A percentile compares a stretch with the other conserved stretches of the same genome.
phyloP scores from a whole-genome alignment of 2,113 vertebrate species.

The Bos javanicus region DNA sequence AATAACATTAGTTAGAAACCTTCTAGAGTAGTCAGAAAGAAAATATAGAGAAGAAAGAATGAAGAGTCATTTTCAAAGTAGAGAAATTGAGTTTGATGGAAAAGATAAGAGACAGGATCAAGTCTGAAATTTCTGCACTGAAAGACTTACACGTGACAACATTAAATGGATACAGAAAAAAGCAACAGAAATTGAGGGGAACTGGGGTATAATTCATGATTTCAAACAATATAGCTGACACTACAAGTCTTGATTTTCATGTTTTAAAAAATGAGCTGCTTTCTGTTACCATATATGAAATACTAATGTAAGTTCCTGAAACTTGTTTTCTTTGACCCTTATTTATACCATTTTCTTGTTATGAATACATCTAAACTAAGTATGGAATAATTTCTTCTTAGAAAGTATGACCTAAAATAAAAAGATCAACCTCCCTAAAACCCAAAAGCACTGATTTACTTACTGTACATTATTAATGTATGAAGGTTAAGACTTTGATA shows the following conservation, averaged over 20 bases:
- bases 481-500: conserved; percentile 84
- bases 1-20: background rate
- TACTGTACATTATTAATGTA: conserved; percentile 83
- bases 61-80: background rate
- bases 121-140: background rate
- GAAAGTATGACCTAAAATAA: conserved; percentile 64
- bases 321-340: background rate
- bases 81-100: background rate
- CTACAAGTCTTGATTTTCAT: conserved; percentile 2
- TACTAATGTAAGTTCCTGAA: background rate
- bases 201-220: background rate
- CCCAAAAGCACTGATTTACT: conserved; percentile 81
- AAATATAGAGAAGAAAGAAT: background rate
- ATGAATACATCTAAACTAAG: conserved; percentile 63
- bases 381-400: conserved; percentile 55
- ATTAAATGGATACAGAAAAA: background rate
- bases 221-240: background rate
- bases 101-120: background rate
- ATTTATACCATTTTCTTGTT: conserved; percentile 37
- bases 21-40: background rate
- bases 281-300: conserved; percentile 34
- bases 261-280: background rate
- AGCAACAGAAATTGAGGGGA: background rate
- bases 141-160: background rate
- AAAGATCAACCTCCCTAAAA: conserved; percentile 68